These are phyloP conservation scores for Apteryx owenii DNA, from an alignment of 2,113 vertebrate species.

Conservation along the genomic window DNA sequence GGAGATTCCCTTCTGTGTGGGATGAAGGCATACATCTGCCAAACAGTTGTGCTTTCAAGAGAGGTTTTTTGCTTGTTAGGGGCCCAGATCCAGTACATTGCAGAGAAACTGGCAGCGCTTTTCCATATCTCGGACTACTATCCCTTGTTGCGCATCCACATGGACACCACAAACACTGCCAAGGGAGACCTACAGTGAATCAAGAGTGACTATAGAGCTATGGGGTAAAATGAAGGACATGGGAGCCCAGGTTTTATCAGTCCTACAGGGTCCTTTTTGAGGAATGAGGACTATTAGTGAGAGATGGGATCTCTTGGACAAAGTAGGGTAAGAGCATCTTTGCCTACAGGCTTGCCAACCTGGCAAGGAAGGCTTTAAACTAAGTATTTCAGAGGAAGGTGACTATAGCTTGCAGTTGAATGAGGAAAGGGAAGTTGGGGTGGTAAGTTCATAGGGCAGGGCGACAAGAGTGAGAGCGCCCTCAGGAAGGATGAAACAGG, in stretches of 20 bases:
- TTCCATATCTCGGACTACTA: background rate
- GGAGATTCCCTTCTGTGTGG: background rate
- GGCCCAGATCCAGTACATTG: rapidly evolving
- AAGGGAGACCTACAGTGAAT: background rate
- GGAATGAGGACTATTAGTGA: background rate
- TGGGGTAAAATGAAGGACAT: background rate
- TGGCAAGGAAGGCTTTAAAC: background rate
- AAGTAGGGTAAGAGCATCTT: no score
- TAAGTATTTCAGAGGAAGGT: background rate
- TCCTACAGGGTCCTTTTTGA: background rate
- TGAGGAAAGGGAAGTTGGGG: background rate
- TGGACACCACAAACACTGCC: background rate
- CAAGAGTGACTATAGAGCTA: background rate
- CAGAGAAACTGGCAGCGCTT: background rate
- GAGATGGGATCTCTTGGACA: no score
- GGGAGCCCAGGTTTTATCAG: background rate
- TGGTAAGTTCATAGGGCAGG: background rate
- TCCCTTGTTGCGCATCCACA: rapidly evolving
- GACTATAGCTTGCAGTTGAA: background rate
- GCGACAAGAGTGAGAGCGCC: background rate
- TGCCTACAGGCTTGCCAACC: no score
- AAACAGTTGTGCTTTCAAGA: background rate
- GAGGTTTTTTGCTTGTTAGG: background rate
- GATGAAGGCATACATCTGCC: background rate
- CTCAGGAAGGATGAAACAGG: background rate